phyloP scores from a whole-genome alignment of 1,140 invertebrate species.

The Stenopsyche tienmushanensis region DNA sequence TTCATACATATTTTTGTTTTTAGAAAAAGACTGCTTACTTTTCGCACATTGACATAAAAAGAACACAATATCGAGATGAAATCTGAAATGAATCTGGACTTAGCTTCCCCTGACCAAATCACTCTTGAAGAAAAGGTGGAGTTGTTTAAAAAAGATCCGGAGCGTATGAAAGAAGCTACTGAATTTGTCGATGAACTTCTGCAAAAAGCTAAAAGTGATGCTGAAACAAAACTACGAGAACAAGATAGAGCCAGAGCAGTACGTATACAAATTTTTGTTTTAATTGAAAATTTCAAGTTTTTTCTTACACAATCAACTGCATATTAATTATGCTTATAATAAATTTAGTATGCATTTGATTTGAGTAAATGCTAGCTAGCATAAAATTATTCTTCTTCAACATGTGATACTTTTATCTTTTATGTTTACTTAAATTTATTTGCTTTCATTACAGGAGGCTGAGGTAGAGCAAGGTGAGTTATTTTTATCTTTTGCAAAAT shows the following conservation, averaged over 20 bases:
- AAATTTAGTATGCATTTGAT: too few relatives aligned
- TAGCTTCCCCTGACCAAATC: slow-evolving; percentile 34
- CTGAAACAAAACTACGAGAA: slow-evolving; percentile 54
- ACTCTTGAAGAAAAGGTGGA: slow-evolving; percentile 48
- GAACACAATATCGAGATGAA: slow-evolving; percentile 23
- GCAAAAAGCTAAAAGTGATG: slow-evolving; percentile 53
- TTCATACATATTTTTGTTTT: too few relatives aligned
- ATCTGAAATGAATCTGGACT: slow-evolving; percentile 39
- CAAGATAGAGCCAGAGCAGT: slow-evolving; percentile 56
- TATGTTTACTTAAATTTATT: slow-evolving; percentile 17
- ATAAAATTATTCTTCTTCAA: not conserved
- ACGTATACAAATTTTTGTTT: slow-evolving; percentile 45
- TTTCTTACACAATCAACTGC: not conserved
- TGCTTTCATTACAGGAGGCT: slow-evolving; percentile 35
- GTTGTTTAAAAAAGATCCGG: slow-evolving; percentile 53
- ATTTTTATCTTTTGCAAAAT: slow-evolving; percentile 5
- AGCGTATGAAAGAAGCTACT: slow-evolving; percentile 51
- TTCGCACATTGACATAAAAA: too few relatives aligned
- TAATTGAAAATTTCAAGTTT: not conserved
- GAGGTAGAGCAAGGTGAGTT: slow-evolving; percentile 37
- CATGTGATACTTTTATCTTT: slow-evolving; percentile 12
- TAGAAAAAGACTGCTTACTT: not conserved
- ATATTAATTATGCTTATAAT: too few relatives aligned
- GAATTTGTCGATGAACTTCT: slow-evolving; percentile 56
- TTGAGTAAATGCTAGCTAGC: too few relatives aligned